Conservation (phyloP, 2,113 vertebrate genomes). For the Bettongia penicillata region DNA sequence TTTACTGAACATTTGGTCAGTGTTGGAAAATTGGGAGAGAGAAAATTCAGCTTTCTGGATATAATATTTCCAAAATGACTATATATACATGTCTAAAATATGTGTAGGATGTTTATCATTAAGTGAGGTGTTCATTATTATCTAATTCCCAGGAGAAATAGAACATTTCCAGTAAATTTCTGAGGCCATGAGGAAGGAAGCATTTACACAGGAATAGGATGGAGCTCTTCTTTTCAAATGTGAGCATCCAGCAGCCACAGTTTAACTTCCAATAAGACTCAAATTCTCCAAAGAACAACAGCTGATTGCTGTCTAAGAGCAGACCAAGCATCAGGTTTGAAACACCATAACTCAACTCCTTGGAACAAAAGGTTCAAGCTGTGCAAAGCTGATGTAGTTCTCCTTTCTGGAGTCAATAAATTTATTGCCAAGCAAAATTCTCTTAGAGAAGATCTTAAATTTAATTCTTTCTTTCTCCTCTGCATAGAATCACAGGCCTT, state of each 20-base stretch:
- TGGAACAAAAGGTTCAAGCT: slow-evolving; percentile 42
- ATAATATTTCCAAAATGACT: neutral
- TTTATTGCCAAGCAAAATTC: neutral
- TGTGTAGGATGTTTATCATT: neutral
- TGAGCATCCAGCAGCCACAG: neutral
- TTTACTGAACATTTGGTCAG: neutral
- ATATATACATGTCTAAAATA: neutral
- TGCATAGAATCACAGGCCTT: slow-evolving; percentile 12
- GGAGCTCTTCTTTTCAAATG: slow-evolving; percentile 16
- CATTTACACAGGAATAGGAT: slow-evolving; percentile 1
- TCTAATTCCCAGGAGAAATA: neutral
- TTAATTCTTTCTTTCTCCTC: slow-evolving; percentile 42
- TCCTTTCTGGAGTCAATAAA: slow-evolving; percentile 33
- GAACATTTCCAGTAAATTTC: neutral
- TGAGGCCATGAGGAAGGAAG: slow-evolving; percentile 18
- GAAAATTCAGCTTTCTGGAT: neutral
- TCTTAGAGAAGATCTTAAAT: slow-evolving; percentile 11
- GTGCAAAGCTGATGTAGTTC: neutral
- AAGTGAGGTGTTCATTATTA: neutral
- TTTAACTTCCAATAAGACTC: slow-evolving; percentile 41
- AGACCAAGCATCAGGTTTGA: slow-evolving; percentile 52
- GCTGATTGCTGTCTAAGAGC: neutral
- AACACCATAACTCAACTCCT: slow-evolving; percentile 42
- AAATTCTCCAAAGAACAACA: slow-evolving; percentile 46
- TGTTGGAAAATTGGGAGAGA: neutral